phyloP scores from a whole-genome alignment of 1,140 invertebrate species.

The Drosophila nebulosa region DNA sequence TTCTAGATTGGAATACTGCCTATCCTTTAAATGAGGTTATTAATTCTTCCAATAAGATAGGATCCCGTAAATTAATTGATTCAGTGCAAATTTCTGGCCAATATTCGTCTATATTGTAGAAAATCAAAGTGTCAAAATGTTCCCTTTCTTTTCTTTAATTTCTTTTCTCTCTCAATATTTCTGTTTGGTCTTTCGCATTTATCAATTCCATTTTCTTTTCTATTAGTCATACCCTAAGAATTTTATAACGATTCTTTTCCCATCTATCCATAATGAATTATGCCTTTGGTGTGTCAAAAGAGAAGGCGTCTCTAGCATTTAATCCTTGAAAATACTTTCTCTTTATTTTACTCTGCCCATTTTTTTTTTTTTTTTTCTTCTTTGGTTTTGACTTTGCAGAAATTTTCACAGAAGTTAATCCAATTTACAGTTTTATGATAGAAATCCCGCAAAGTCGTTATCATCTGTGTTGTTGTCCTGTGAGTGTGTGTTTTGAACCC shows the following conservation, averaged over 20 bases:
- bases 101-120: too few relatives aligned
- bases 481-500: conserved; percentile 42
- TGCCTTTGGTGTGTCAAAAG: background rate
- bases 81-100: too few relatives aligned
- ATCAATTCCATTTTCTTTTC: background rate
- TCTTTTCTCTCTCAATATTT: too few relatives aligned
- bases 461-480: conserved; percentile 38
- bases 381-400: background rate
- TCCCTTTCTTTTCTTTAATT: too few relatives aligned
- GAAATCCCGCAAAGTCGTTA: conserved; percentile 69
- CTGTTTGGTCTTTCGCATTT: too few relatives aligned
- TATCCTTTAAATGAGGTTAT: too few relatives aligned
- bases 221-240: background rate
- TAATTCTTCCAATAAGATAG: too few relatives aligned
- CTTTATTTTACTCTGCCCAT: conserved; percentile 12
- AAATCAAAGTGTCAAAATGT: too few relatives aligned
- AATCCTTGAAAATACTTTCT: conserved; percentile 30
- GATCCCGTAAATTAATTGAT: too few relatives aligned
- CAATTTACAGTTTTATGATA: conserved; percentile 70
- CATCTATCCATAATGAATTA: background rate
- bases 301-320: conserved; percentile 1
- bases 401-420: conserved; percentile 75
- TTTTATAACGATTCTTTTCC: background rate
- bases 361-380: conserved; percentile 31
- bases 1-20: too few relatives aligned